These are phyloP conservation scores for Echiichthys vipera DNA, from an alignment of 2,797 vertebrate genomes.

Conservation along the genomic window DNA sequence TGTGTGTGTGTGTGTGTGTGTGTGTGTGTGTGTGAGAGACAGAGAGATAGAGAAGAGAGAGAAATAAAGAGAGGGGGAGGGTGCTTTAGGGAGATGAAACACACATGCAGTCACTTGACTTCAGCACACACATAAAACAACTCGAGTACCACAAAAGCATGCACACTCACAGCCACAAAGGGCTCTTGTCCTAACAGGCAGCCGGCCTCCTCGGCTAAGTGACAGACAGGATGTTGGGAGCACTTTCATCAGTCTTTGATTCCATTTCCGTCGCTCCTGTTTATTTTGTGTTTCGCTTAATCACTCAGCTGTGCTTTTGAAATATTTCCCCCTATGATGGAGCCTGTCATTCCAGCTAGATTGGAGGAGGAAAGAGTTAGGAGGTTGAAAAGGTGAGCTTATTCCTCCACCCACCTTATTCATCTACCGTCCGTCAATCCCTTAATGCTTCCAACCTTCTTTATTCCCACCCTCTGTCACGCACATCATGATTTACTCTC, in stretches of 20 bases:
- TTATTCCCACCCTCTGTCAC: conserved; percentile 39
- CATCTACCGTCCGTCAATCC: conserved; percentile 39
- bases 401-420: conserved; percentile 28
- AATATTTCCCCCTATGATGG: conserved; percentile 43
- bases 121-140: conserved; percentile 34
- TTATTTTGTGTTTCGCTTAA: conserved; percentile 54
- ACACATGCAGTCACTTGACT: conserved; percentile 43
- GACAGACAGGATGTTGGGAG: conserved; percentile 65
- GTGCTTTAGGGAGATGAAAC: conserved; percentile 37
- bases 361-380: conserved; percentile 18
- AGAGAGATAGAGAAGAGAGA: background rate
- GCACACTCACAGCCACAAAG: conserved; percentile 33
- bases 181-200: conserved; percentile 67
- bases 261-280: conserved; percentile 50
- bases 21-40: background rate
- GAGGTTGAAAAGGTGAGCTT: conserved; percentile 7
- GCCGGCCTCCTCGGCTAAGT: conserved; percentile 60
- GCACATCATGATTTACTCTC: conserved; percentile 43
- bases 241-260: conserved; percentile 72
- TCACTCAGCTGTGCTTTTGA: conserved; percentile 48
- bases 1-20: conserved; percentile 8
- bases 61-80: background rate
- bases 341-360: conserved; percentile 41
- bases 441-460: conserved; percentile 41
- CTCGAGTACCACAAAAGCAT: conserved; percentile 27